Evolutionary conservation across 2,113 vertebrate genomes (phyloP), one percentile per base, ranked within the genome.

Genomic region (Eptesicus fuscus): DNA sequence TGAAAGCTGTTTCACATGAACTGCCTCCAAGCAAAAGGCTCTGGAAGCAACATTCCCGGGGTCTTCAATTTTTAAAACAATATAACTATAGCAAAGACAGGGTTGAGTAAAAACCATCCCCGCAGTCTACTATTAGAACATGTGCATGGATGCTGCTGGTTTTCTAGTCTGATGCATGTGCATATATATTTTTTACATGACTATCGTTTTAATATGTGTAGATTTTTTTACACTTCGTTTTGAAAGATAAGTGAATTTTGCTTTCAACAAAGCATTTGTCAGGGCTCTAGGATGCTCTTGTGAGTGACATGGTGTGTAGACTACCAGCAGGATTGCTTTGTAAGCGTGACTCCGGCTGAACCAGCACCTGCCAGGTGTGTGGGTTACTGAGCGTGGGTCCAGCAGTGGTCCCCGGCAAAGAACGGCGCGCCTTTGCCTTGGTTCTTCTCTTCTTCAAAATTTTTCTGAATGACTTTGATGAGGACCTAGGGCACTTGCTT

Each of bases 61-160:
- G 67, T 86, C 89, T 96, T 92, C n/a, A 61, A 59, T 42, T 53
- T 93, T 92, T 79, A 63, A 84, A 94, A 51, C 86, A 91, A 18
- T 83, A 61, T 88, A 63, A 56, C 80, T 85, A 1, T 92, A 86
- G 44, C 88, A 84, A 87, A 95, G 53, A 56, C 71, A 65, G 3
- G 76, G 35, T 44, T 37, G 30, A 89, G 76, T 84, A 56, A 89
- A 90, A 59, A 83, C 20, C 40, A 4, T 84, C 20, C 95, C 79
- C 0, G 2, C 9, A 78, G 28, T 14, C 20, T 74, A 69, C 71
- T 10, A 32, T 7, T 4, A 18, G 61, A 91, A 32, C 14, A 61
- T 82, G 83, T 71, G 12, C 61, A 40, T 2, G 28, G 32, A 23
- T 83, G 37, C 49, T 37, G 20, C 32, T 65, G 83, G 42, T 28